Evolutionary conservation across 2,113 vertebrate species (phyloP), one percentile per base, ranked within the genome.

Genomic region (Channa argus): DNA sequence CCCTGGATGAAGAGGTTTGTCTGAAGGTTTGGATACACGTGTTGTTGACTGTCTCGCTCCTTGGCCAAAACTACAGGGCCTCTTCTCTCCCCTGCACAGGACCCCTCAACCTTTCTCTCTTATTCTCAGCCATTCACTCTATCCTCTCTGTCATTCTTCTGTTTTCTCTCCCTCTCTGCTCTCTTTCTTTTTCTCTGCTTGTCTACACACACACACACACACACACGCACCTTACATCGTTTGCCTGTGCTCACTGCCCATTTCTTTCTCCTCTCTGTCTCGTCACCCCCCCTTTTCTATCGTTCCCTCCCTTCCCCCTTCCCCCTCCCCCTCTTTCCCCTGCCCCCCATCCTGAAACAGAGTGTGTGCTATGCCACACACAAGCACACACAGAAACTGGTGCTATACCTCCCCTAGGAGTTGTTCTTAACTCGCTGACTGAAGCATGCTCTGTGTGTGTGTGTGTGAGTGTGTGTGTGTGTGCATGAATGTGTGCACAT

Each of bases 41-140:
- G 88, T 93, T 92, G 92, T 92, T 92, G 86, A 93, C 88, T 86
- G 82, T 92, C 86, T 91, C 89, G 85, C 91, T 93, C 90, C 90
- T 89, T 37, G 71, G 85, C 88, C 88, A 84, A 88, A 85, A 85
- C 90, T 83, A 84, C 71, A 83, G 82, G 92, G 89, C 88, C 91
- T 86, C 92, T 71, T 88, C 73, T 86, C 72, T 67, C 84, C 91
- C 91, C 86, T 84, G 82, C 61, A 9, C 82, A 5, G 91, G 90
- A 91, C 88, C 92, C 88, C 86, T 88, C 85, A 84, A 81, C 88
- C 74, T 74, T 65, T 78, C 60, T 83, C 82, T 75, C 80, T 77
- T 63, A 79, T 77, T 77, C 82, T 71, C 71, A 72, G 74, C 85
- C 59, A 72, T 79, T 87, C 84, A 68, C 72, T 73, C 83, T 74